Evolutionary conservation across 2,113 vertebrate genomes (phyloP).

Genomic region (Xyrauchen texanus): DNA sequence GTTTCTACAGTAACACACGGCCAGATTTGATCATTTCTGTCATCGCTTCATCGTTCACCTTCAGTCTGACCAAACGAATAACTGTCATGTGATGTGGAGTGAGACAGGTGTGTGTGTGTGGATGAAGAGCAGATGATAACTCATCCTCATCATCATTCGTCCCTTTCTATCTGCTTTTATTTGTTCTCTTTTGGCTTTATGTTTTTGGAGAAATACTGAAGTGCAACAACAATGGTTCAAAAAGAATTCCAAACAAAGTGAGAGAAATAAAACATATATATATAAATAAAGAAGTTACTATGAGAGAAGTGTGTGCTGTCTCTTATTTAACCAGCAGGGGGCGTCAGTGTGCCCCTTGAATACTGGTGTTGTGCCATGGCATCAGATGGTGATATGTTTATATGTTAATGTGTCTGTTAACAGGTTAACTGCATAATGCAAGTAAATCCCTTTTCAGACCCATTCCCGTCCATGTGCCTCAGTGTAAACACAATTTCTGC

Average conservation of each 20-base stretch:
- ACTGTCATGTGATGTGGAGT: conserved; percentile 19
- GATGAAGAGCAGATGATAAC: neutral
- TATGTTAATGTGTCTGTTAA: too few species aligned
- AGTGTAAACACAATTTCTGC: too few species aligned
- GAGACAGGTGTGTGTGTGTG: neutral
- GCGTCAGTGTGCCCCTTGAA: too few species aligned
- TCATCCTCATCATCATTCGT: conserved; percentile 21
- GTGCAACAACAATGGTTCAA: conserved; percentile 76
- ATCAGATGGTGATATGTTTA: too few species aligned
- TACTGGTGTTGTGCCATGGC: too few species aligned
- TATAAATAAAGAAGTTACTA: conserved; percentile 81
- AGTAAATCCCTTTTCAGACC: too few species aligned
- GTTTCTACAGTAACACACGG: too few species aligned
- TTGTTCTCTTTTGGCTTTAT: conserved; percentile 30
- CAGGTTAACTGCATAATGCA: too few species aligned
- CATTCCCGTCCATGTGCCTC: too few species aligned
- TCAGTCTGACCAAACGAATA: conserved; percentile 20
- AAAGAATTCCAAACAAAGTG: conserved; percentile 82
- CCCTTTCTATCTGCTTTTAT: conserved; percentile 36
- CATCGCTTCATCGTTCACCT: neutral
- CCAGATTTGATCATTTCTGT: too few species aligned
- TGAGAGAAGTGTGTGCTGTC: conserved; percentile 52
- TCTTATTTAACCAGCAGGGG: too few species aligned
- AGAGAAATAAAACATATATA: conserved; percentile 80
- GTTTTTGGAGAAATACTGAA: conserved; percentile 76